Evolutionary conservation across 2,797 vertebrate genomes (phyloP), one percentile per base, ranked within the genome.

Genomic region (Bucorvus abyssinicus): DNA sequence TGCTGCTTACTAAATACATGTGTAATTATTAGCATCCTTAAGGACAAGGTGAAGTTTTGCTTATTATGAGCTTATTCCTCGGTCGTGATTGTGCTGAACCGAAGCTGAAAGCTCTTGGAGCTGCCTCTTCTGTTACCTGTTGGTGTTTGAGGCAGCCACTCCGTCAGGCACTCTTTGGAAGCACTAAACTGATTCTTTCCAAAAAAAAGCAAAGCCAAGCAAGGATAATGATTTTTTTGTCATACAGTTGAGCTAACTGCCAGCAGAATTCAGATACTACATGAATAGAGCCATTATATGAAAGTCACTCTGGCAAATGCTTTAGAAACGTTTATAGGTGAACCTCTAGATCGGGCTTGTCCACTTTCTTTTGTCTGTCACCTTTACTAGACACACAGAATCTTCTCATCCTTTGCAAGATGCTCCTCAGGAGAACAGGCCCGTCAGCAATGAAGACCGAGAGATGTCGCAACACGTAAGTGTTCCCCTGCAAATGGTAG

Each of bases 331-430:
- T 29, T 53, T 53, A 7, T 20, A 42, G 49, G 18, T 68, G 36
- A 76, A 36, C 63, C 49, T 69, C 8, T 34, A 10, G 36, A 14
- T 10, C n/a, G 26, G 32, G 8, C 53, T 92, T 50, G 21, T 82
- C 15, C n/a, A 9, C 52, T 81, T 18, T 42, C 2, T 68, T 53
- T 74, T 34, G 1, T 74, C 45, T 92, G 24, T 89, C 12, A 0
- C 8, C 1, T 90, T 84, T 73, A 1, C 30, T 83, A 98, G 97
- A 4, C 95, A 94, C 27, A 14, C 86, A 36, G 94, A 94, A 67
- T 69, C 93, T 60, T 93, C 95, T 80, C 96, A 96, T 61, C 87
- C 94, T 61, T 76, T 97, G 76, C 97, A 96, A 84, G 96, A 97
- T 5, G 64, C 92, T 84, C 91, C 97, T 81, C 96, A 94, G 93